A percentile compares a stretch with the other conserved stretches of the same genome.
phyloP scores from a whole-genome alignment of 2,113 vertebrate species.

The human (Homo sapiens) region DNA sequence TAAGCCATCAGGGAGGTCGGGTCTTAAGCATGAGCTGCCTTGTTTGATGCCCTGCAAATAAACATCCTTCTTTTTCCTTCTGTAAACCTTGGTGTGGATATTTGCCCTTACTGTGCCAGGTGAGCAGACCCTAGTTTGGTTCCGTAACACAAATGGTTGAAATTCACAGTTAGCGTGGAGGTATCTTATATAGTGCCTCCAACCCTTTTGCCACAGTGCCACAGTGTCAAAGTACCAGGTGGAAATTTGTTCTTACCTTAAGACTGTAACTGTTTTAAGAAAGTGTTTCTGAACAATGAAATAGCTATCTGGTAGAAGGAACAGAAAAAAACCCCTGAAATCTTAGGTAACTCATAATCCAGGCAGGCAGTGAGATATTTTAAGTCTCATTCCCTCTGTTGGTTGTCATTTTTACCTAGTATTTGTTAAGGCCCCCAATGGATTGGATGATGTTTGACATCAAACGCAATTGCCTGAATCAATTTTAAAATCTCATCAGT shows the following conservation, averaged over 20 bases:
- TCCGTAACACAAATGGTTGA: neutral
- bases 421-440: neutral
- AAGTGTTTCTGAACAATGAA: neutral
- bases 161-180: neutral
- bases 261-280: neutral
- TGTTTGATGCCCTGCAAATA: too few species aligned
- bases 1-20: too few species aligned
- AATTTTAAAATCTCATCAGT: neutral
- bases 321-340: neutral
- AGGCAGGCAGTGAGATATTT: neutral
- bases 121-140: too few species aligned
- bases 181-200: neutral
- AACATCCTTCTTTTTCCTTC: too few species aligned
- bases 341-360: neutral
- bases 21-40: too few species aligned
- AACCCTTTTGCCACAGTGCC: neutral
- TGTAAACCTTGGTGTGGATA: too few species aligned
- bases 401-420: neutral
- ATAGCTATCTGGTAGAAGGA: neutral
- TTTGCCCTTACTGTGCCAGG: too few species aligned
- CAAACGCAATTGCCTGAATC: neutral
- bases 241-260: neutral
- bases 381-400: neutral
- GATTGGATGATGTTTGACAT: neutral
- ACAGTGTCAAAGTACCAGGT: neutral